Percentiles rank a stretch among this genome's conserved stretches.
Evolutionary conservation across 1,140 invertebrate species (phyloP).

Genomic region (Eupristina koningsbergeri): DNA sequence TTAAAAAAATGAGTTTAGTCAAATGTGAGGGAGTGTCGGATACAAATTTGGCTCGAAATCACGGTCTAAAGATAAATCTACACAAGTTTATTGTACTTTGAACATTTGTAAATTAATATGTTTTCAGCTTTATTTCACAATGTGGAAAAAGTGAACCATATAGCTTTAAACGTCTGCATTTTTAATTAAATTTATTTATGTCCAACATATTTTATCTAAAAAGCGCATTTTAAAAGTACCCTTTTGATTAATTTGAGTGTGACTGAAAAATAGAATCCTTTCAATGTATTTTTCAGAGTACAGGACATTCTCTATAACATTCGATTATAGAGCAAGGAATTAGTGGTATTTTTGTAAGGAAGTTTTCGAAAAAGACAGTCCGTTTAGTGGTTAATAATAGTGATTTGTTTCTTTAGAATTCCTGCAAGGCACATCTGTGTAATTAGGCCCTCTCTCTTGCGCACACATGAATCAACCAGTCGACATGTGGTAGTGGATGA

Average conservation of each 20-base stretch:
- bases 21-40: background rate
- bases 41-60: background rate
- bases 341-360: background rate
- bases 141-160: background rate
- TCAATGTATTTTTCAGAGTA: background rate
- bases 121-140: background rate
- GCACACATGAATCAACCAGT: background rate
- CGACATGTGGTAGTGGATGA: too few relatives aligned
- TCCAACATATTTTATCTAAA: too few relatives aligned
- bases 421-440: background rate
- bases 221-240: background rate
- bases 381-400: background rate
- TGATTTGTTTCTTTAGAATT: background rate
- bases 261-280: background rate
- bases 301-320: background rate
- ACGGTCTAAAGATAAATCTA: background rate
- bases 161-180: too few relatives aligned
- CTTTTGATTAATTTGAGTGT: background rate
- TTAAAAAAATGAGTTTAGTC: background rate
- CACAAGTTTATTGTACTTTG: conserved; percentile 2
- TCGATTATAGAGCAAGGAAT: background rate
- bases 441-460: background rate
- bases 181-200: background rate
- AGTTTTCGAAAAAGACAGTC: background rate
- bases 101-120: background rate